A percentile compares a stretch with the other conserved stretches of the same genome.
These are phyloP conservation scores for Apteryx mantelli DNA, from an alignment of 2,113 vertebrate genomes.

Conservation along the genomic window DNA sequence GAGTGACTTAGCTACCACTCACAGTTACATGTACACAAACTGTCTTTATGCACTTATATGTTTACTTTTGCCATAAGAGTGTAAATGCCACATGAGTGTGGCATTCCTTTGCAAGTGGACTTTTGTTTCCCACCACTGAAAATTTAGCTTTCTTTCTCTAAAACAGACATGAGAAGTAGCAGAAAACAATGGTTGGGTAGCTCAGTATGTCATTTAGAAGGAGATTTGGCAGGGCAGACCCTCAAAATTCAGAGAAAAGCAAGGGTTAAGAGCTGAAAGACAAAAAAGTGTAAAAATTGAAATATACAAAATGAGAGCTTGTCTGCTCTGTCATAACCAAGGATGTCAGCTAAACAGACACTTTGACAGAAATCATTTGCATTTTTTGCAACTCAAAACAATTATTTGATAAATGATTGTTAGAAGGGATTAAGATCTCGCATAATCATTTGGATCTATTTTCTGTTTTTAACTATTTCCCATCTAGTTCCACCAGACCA, in stretches of 20 bases:
- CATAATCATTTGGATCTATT: slow-evolving; percentile 59
- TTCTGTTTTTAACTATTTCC: slow-evolving; percentile 69
- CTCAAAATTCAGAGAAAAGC: not conserved
- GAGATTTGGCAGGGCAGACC: not conserved
- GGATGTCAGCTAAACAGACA: slow-evolving; percentile 71
- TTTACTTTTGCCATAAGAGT: not conserved
- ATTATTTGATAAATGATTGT: slow-evolving; percentile 70
- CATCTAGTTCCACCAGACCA: slow-evolving; percentile 94
- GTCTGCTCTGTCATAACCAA: slow-evolving; percentile 45
- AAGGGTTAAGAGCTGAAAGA: not conserved
- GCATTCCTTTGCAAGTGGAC: not conserved
- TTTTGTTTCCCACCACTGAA: not conserved
- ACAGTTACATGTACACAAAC: not conserved
- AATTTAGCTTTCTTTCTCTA: not conserved
- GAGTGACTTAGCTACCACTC: not conserved
- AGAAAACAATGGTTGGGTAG: not conserved
- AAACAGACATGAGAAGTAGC: not conserved
- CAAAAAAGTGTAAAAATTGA: slow-evolving; percentile 37
- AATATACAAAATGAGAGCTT: slow-evolving; percentile 39
- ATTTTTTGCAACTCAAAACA: slow-evolving; percentile 65
- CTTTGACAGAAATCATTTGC: slow-evolving; percentile 74
- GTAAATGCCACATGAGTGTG: not conserved
- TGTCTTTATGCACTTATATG: not conserved
- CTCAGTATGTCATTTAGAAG: not conserved
- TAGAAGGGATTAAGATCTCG: slow-evolving; percentile 11